Evolutionary conservation across 1,140 invertebrate species (phyloP), one percentile per base, ranked within the genome.

Genomic region (Pectinophora gossypiella): DNA sequence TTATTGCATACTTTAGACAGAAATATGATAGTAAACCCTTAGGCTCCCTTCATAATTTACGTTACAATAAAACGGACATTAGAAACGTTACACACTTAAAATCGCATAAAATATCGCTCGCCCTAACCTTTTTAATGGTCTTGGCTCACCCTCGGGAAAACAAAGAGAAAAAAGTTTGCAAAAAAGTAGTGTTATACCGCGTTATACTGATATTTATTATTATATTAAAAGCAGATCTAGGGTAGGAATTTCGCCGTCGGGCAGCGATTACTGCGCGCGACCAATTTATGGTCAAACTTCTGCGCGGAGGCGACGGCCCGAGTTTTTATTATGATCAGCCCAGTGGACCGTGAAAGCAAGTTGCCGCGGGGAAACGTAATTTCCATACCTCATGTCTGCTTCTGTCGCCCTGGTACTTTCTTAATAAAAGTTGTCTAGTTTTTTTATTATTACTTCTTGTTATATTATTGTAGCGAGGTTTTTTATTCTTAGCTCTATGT

Each of bases 221-320:
- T 84, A 78, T 80, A 84, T 83, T 83, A 86, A 78, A 83, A 76
- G 66, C 57, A 76, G 70, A 74, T 78, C 66, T 78, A 68, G 76
- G 74, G 73, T 52, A 48, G 67, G 74, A 78, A 83, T 76, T 75
- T 72, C 60, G 81, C 83, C 77, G 76, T 59, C 72, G 78, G 81
- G 75, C 68, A 79, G 68, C 74, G 71, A 78, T 84, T 81, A 83
- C 74, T 62, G 57, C 55, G 56, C 64, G 82, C 79, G 81, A 64
- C 57, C 77, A 88, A 89, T 89, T 89, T 89, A 89, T 88, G 87
- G 87, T 89, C 86, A 89, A 89, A 89, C 86, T 89, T 89, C 68
- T 52, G 72, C 61, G 74, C 64, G 72, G 68, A 85, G 78, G 84
- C 82, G 84, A 83, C 82, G 84, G 82, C 80, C 80, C 76, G 82